A percentile compares a stretch with the other conserved stretches of the same genome.
Evolutionary conservation across 2,888 invertebrate genomes (phyloP).

Genomic region (Patella caerulea): DNA sequence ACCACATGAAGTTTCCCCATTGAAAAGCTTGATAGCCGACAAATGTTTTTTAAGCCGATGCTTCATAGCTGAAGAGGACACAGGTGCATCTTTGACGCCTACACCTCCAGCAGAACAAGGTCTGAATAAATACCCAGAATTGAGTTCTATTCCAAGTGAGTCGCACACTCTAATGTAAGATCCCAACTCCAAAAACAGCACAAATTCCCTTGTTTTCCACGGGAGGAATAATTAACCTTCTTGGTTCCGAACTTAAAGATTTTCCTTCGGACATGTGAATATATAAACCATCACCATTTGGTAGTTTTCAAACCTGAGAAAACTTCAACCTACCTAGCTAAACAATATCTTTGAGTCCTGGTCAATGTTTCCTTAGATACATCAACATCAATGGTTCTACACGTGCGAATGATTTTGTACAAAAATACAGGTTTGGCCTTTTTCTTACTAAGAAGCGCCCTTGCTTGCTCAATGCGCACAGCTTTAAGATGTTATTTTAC

Average conservation of each 20-base stretch:
- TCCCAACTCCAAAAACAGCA: background rate
- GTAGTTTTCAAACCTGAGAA: too few species aligned
- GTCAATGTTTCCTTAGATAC: too few species aligned
- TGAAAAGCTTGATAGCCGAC: background rate
- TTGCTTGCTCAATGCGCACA: background rate
- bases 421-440: background rate
- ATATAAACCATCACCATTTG: too few species aligned
- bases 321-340: too few species aligned
- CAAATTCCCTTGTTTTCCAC: background rate
- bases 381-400: too few species aligned
- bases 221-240: background rate
- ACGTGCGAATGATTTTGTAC: background rate
- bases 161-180: background rate
- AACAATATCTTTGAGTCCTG: too few species aligned
- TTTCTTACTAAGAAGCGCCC: background rate
- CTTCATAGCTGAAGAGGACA: slow-evolving; percentile 17
- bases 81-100: slow-evolving; percentile 7
- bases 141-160: background rate
- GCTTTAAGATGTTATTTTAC: background rate
- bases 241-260: too few species aligned
- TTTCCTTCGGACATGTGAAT: too few species aligned
- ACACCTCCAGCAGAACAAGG: slow-evolving; percentile 7
- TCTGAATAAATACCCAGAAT: slow-evolving; percentile 19
- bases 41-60: slow-evolving; percentile 17
- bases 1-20: slow-evolving; percentile 16